These are phyloP conservation scores for Brevimyrus niger DNA, from an alignment of 2,113 vertebrate genomes.

Conservation along the genomic window DNA sequence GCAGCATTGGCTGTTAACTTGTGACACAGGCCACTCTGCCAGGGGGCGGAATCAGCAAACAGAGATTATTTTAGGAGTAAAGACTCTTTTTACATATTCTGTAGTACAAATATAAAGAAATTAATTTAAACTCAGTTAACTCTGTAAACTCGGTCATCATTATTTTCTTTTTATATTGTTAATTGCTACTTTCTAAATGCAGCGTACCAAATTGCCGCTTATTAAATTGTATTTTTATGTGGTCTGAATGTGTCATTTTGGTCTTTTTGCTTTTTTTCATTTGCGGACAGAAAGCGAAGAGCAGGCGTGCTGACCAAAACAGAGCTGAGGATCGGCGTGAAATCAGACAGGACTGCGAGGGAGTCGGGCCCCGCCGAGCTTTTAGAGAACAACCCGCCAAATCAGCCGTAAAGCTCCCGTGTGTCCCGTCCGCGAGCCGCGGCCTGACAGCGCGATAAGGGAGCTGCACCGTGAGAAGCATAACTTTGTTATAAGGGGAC, in stretches of 20 bases:
- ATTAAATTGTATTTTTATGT: slow-evolving; percentile 16
- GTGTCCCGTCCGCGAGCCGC: background rate
- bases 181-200: background rate
- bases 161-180: slow-evolving; percentile 20
- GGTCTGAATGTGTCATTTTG: slow-evolving; percentile 6
- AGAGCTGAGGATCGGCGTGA: background rate
- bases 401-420: background rate
- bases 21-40: too few species aligned
- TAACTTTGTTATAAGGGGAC: background rate
- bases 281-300: background rate
- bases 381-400: background rate
- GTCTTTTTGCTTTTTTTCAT: background rate
- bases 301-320: background rate
- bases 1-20: background rate
- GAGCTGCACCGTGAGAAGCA: background rate
- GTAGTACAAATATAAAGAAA: background rate
- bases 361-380: too few species aligned
- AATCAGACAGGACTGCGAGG: background rate
- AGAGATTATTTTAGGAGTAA: background rate
- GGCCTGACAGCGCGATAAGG: background rate
- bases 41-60: background rate
- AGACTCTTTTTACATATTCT: background rate
- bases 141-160: background rate
- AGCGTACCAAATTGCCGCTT: background rate
- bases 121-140: background rate